A percentile compares a stretch with the other conserved stretches of the same genome.
phyloP scores from a whole-genome alignment of 2,888 invertebrate genomes.

The Thymelicus sylvestris region DNA sequence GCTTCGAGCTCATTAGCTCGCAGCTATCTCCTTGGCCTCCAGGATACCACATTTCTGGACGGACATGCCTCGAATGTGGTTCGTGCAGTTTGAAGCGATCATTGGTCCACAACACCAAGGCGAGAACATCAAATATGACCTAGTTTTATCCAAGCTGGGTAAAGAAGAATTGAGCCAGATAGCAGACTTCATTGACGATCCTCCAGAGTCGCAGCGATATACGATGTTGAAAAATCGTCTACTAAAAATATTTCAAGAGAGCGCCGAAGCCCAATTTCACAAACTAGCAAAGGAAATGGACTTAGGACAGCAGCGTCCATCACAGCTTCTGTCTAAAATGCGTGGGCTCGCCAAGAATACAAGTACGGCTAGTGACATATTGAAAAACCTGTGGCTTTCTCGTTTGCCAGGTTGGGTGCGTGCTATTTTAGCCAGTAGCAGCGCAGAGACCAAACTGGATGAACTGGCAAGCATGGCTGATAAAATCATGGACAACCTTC shows the following conservation, averaged over 20 bases:
- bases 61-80: slow-evolving; percentile 21
- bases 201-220: too few relatives aligned
- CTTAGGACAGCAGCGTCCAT: not conserved
- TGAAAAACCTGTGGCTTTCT: not conserved
- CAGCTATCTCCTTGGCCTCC: not conserved
- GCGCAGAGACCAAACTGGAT: not conserved
- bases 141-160: too few relatives aligned
- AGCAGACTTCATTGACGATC: not conserved
- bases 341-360: slow-evolving; percentile 1
- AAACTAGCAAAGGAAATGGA: not conserved
- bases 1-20: too few relatives aligned
- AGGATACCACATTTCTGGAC: slow-evolving; percentile 17
- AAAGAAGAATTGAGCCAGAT: not conserved
- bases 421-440: not conserved
- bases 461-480: not conserved
- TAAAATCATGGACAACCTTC: too few relatives aligned
- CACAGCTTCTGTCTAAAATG: not conserved
- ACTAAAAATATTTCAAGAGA: not conserved
- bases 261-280: slow-evolving; percentile 5
- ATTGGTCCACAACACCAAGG: slow-evolving; percentile 19
- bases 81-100: slow-evolving; percentile 15
- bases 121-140: too few relatives aligned
- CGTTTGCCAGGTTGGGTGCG: not conserved
- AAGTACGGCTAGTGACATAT: not conserved
- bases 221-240: too few relatives aligned